Evolutionary conservation across 2,888 invertebrate genomes (phyloP).

Genomic region (Toxonevra muliebris): DNA sequence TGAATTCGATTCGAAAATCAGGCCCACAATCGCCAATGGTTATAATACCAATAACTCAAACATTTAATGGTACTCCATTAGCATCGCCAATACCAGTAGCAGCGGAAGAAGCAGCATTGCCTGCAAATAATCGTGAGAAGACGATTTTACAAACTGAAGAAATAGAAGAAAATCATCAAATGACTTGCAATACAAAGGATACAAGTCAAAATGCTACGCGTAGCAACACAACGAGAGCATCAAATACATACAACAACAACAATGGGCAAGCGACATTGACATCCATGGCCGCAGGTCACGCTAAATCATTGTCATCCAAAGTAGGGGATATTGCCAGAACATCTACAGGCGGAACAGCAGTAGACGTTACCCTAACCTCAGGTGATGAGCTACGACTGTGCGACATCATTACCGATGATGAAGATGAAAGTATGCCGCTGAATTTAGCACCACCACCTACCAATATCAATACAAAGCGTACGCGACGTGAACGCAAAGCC

Average conservation of each 20-base stretch:
- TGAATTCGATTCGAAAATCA: conserved; percentile 1
- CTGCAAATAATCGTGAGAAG: background rate
- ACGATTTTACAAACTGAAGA: background rate
- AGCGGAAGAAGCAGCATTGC: background rate
- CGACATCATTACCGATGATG: conserved; percentile 41
- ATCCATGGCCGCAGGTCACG: no score
- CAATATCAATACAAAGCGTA: conserved; percentile 14
- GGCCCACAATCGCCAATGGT: conserved; percentile 19
- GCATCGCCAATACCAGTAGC: background rate
- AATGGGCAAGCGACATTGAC: no score
- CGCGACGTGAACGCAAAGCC: background rate
- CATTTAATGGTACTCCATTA: conserved; percentile 11
- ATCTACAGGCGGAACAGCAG: no score
- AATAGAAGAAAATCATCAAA: background rate
- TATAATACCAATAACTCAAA: conserved; percentile 35
- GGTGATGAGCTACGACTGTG: conserved; percentile 28
- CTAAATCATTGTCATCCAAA: no score
- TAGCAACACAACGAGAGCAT: background rate
- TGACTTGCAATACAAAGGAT: background rate
- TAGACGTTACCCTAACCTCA: background rate
- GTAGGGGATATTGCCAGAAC: no score
- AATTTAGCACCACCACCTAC: conserved; percentile 32
- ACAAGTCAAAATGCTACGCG: background rate
- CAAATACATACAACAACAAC: background rate
- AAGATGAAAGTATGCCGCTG: conserved; percentile 36